Evolutionary conservation across 2,113 vertebrate genomes (phyloP).

Genomic region (Fukomys damarensis): DNA sequence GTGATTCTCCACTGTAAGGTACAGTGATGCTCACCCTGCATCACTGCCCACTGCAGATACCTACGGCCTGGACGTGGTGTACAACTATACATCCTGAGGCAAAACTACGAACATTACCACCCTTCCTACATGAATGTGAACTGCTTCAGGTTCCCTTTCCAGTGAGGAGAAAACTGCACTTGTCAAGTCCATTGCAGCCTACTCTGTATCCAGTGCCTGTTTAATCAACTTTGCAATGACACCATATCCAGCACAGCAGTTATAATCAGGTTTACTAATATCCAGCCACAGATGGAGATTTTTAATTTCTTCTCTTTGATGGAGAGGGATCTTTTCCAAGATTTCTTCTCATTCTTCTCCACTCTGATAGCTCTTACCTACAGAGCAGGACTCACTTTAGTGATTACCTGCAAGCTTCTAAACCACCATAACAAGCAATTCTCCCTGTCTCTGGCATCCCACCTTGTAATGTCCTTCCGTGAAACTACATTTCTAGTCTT

Average conservation of each 20-base stretch:
- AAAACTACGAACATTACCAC: background rate
- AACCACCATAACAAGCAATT: background rate
- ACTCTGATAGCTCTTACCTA: background rate
- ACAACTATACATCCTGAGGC: background rate
- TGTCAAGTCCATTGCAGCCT: background rate
- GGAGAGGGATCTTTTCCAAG: background rate
- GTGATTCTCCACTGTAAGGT: background rate
- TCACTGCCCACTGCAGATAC: background rate
- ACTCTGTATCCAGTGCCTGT: background rate
- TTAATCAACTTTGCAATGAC: background rate
- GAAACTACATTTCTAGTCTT: background rate
- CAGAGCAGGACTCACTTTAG: background rate
- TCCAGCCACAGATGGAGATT: background rate
- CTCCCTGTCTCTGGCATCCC: rapidly evolving
- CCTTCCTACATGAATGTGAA: background rate
- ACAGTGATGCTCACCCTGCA: background rate
- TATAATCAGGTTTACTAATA: background rate
- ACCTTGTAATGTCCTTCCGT: background rate
- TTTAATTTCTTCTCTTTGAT: background rate
- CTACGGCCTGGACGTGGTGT: background rate
- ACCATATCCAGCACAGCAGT: background rate
- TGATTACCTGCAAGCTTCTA: background rate
- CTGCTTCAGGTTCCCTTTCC: background rate
- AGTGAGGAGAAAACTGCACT: background rate
- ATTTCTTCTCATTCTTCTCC: background rate